Conservation (phyloP, 2,113 vertebrate genomes). For the Tylochromis polylepis region DNA sequence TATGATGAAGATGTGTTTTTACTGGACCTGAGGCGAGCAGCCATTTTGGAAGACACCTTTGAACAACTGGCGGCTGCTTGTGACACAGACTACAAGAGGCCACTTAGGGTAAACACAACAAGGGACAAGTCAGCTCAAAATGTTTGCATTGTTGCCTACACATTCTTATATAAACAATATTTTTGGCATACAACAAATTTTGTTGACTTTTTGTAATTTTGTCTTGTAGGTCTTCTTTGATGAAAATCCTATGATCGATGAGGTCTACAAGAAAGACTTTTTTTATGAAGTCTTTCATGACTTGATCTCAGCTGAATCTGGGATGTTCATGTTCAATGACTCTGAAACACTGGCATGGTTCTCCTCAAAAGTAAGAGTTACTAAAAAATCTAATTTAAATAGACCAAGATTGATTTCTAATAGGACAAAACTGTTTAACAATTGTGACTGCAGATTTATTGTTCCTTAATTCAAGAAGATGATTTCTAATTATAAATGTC, state of each 20-base stretch:
- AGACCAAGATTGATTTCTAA: not conserved
- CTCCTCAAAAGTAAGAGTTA: conserved; percentile 57
- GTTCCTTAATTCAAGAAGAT: not conserved
- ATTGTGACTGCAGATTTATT: not conserved
- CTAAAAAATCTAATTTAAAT: not conserved
- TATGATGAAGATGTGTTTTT: accelerated
- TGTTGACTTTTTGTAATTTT: not conserved
- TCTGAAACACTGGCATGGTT: conserved; percentile 71
- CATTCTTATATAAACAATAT: not conserved
- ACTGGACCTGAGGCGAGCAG: conserved; percentile 6
- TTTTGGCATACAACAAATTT: not conserved
- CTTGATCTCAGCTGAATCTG: conserved; percentile 53
- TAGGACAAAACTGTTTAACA: not conserved
- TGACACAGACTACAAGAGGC: not conserved
- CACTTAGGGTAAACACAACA: conserved; percentile 20
- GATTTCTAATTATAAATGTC: not conserved
- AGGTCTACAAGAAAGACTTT: conserved; percentile 58
- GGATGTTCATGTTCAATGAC: conserved; percentile 66
- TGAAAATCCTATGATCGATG: accelerated
- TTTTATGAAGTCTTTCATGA: conserved; percentile 68
- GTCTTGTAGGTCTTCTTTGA: conserved; percentile 59
- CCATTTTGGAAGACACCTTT: conserved; percentile 39
- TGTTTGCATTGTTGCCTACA: no score
- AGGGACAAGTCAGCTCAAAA: not conserved
- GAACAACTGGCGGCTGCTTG: not conserved